Evolutionary conservation across 2,888 invertebrate genomes (phyloP), one percentile per base, ranked within the genome.

Genomic region (Tethea ocularis): DNA sequence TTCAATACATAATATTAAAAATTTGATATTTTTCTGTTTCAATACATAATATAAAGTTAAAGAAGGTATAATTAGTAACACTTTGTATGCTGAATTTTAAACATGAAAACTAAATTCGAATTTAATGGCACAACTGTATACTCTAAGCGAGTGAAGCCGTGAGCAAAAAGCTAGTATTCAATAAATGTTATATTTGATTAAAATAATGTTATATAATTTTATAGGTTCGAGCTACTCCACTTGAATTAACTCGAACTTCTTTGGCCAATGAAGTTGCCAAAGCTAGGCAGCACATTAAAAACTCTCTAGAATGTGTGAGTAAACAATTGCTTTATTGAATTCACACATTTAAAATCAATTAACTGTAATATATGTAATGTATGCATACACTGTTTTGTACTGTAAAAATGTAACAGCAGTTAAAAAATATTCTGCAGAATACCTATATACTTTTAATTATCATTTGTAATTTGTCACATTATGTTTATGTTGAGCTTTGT

Each of bases 211-310:
- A 63, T 67, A 69, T 56, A 60, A 76, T 73, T 74, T 88, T 86
- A 81, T 85, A 88, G 87, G 86, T 83, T 61, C 81, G 83, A 80
- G 82, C 77, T 66, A 75, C 82, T 69, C 83, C 87, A 76, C 83
- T 85, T 70, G 73, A 82, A 71, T 74, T 85, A 79, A 80, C 86
- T 78, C 89, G 93, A 86, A 94, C 95, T 80, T 95, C 96, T 78
- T 94, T 97, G 92, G 96, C 96, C 82, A 95, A 95, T 87, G 97
- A 97, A 94, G 96, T 97, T 84, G 97, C 96, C 83, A 97, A 96
- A 94, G 97, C 97, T 87, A 95, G 97, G 84, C 96, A 97, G 92
- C 96, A 97, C 91, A 96, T 97, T 93, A 96, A 95, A 93, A 95
- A 94, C 81, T 95, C 95, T 79, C 93, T 95, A 85, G 95, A 95